Conservation (phyloP, 2,888 invertebrate species). For the Glaucopsyche alexis region DNA sequence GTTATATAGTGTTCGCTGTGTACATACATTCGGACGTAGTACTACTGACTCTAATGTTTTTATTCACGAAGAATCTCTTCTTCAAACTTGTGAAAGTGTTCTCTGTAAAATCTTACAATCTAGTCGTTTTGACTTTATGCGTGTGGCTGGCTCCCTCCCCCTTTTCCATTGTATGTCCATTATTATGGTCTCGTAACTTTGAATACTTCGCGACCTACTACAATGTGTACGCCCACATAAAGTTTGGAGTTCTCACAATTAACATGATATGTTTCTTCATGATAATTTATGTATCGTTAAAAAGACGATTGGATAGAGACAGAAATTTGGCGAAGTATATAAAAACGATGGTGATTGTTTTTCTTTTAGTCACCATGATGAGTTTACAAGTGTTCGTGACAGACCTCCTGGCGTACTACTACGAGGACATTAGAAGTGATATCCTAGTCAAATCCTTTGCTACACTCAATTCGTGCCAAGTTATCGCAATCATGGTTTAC, state of each 20-base stretch:
- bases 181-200: conserved; percentile 37
- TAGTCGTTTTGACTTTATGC: conserved; percentile 43
- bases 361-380: conserved; percentile 52
- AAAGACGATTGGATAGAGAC: conserved; percentile 36
- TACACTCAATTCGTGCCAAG: conserved; percentile 50
- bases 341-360: conserved; percentile 49
- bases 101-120: conserved; percentile 42
- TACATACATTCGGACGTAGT: conserved; percentile 56
- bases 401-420: conserved; percentile 46
- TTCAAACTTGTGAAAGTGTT: conserved; percentile 60
- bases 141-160: conserved; percentile 53
- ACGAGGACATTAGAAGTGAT: conserved; percentile 34
- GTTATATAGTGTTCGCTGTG: conserved; percentile 41
- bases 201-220: conserved; percentile 44
- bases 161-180: conserved; percentile 46
- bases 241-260: conserved; percentile 50
- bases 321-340: conserved; percentile 43
- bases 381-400: conserved; percentile 56
- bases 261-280: conserved; percentile 53
- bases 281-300: conserved; percentile 51
- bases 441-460: conserved; percentile 43
- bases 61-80: conserved; percentile 61
- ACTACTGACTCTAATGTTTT: conserved; percentile 57
- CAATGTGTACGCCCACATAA: conserved; percentile 46
- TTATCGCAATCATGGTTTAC: conserved; percentile 45